Conservation (phyloP, 2,888 invertebrate species). For the Blera fallax region DNA sequence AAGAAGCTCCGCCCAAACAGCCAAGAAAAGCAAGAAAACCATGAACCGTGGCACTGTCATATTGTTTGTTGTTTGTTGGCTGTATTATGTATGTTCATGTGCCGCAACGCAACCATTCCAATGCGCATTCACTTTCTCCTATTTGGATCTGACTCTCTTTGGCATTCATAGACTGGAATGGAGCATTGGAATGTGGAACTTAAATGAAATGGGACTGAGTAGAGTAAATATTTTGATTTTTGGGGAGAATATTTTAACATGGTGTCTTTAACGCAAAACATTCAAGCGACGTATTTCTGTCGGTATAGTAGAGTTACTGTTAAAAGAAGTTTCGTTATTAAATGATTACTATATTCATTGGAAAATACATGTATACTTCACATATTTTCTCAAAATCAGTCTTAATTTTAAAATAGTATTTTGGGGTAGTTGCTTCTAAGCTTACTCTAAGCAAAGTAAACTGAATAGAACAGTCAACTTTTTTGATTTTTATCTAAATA, state of each 20-base stretch:
- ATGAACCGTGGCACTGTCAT: neutral
- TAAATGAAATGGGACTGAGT: neutral
- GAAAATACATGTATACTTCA: too few species aligned
- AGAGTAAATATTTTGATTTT: neutral
- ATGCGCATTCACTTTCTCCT: slow-evolving; percentile 29
- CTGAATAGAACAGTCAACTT: too few species aligned
- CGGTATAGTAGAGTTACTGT: neutral
- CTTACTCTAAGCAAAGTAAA: too few species aligned
- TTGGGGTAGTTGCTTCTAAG: too few species aligned
- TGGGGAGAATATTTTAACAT: neutral
- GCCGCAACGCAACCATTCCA: slow-evolving; percentile 2
- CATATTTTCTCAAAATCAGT: too few species aligned
- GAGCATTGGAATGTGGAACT: slow-evolving; percentile 37
- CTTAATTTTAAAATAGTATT: too few species aligned
- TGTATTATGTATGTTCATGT: neutral
- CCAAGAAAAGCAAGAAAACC: slow-evolving; percentile 3
- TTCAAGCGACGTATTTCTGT: neutral
- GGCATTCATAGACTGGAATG: neutral
- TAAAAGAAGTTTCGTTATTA: too few species aligned
- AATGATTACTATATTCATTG: too few species aligned
- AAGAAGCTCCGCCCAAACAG: slow-evolving; percentile 28
- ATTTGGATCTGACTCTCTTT: slow-evolving; percentile 24
- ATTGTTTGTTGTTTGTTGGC: neutral
- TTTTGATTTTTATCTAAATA: too few species aligned
- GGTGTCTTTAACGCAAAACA: neutral